Evolutionary conservation across 2,888 invertebrate species (phyloP).

Genomic region (Sminthurinus aureus): DNA sequence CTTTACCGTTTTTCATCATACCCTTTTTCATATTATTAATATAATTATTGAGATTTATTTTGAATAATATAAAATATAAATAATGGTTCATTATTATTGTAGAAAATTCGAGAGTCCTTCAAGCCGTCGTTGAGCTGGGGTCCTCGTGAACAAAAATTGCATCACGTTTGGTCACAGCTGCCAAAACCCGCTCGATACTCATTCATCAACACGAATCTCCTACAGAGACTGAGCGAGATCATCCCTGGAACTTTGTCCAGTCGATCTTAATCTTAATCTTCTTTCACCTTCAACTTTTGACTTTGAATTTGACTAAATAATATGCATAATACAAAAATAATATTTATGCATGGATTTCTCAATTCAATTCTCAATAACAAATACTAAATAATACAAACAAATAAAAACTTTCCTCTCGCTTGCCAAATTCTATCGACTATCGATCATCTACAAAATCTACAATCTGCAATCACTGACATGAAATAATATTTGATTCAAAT

Average conservation of each 20-base stretch:
- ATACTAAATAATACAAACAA: no score
- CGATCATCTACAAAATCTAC: no score
- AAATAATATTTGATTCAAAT: no score
- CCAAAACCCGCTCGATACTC: background rate
- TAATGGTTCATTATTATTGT: background rate
- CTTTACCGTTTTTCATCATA: no score
- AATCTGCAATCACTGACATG: no score
- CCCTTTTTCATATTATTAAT: background rate
- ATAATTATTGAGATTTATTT: background rate
- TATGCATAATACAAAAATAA: no score
- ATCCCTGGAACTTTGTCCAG: background rate
- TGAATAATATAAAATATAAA: background rate
- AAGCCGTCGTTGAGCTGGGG: constrained; percentile 41
- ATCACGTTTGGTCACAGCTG: constrained; percentile 26
- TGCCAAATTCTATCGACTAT: no score
- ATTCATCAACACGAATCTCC: background rate
- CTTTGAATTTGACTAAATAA: no score
- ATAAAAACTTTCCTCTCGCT: no score
- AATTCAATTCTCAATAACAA: no score
- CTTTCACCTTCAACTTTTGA: no score
- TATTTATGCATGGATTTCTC: no score
- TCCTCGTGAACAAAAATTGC: constrained; percentile 17
- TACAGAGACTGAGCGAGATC: background rate
- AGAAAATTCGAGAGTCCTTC: constrained; percentile 40
- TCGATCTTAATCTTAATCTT: background rate